Percentiles rank a stretch among this genome's conserved stretches.
phyloP scores from a whole-genome alignment of 2,888 invertebrate species.

The Baronia brevicornis region DNA sequence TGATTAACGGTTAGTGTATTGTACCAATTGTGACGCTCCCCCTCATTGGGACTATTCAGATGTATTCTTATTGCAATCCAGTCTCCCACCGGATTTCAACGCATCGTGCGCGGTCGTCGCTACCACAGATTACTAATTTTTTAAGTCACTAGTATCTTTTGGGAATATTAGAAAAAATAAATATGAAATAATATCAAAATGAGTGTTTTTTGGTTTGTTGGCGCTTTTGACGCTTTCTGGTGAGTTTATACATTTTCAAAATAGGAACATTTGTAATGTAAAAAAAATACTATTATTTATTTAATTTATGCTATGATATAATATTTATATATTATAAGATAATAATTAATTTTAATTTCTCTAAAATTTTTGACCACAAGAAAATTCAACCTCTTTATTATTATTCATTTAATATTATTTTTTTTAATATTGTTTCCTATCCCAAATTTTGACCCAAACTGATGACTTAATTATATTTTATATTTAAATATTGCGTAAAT shows the following conservation, averaged over 20 bases:
- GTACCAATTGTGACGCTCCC: conserved; percentile 51
- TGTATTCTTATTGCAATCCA: conserved; percentile 42
- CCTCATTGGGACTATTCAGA: conserved; percentile 38
- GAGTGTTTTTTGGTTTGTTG: conserved; percentile 34
- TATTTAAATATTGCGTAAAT: too few relatives aligned
- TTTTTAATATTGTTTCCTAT: too few relatives aligned
- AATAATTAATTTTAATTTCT: too few relatives aligned
- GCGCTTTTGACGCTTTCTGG: conserved; percentile 46
- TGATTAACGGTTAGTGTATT: conserved; percentile 37
- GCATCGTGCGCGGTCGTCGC: conserved; percentile 25
- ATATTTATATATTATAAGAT: too few relatives aligned
- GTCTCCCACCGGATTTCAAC: conserved; percentile 40
- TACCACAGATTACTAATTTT: conserved; percentile 13
- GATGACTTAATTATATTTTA: too few relatives aligned
- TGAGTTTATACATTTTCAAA: conserved; percentile 33
- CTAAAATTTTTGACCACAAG: too few relatives aligned
- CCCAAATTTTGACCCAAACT: too few relatives aligned
- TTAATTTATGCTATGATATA: too few relatives aligned
- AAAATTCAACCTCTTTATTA: too few relatives aligned
- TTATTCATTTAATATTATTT: too few relatives aligned
- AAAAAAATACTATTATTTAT: not conserved
- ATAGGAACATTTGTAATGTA: not conserved
- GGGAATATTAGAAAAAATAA: conserved; percentile 7
- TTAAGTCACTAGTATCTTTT: conserved; percentile 9
- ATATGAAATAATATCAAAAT: conserved; percentile 28